A percentile compares a stretch with the other conserved stretches of the same genome.
Conservation (phyloP, 1,140 invertebrate species). For the Harlomillsia oculata region DNA sequence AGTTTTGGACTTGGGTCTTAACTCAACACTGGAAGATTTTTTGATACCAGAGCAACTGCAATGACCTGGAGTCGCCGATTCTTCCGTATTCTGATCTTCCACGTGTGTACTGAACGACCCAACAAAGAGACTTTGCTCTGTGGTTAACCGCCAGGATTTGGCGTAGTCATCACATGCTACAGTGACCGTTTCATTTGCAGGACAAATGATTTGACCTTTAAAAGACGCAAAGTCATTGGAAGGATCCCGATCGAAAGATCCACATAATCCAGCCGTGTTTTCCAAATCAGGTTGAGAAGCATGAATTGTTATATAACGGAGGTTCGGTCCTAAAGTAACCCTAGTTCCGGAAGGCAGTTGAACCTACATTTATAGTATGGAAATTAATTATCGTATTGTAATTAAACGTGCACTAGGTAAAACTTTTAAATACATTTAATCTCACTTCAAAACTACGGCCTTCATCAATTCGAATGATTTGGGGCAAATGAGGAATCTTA, state of each 20-base stretch:
- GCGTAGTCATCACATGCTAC: constrained; percentile 26
- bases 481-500: constrained; percentile 29
- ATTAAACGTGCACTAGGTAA: neutral
- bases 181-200: constrained; percentile 11
- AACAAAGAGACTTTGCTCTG: constrained; percentile 33
- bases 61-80: constrained; percentile 22
- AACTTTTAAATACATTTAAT: neutral
- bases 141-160: constrained; percentile 30
- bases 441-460: constrained; percentile 35
- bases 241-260: constrained; percentile 29
- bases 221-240: constrained; percentile 31
- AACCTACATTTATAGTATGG: constrained; percentile 15
- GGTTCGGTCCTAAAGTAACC: constrained; percentile 33
- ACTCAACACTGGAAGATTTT: constrained; percentile 19
- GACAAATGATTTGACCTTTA: constrained; percentile 23
- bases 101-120: constrained; percentile 24
- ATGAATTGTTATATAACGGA: constrained; percentile 31
- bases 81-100: constrained; percentile 14
- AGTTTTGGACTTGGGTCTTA: constrained; percentile 27
- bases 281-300: constrained; percentile 32
- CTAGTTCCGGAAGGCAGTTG: constrained; percentile 34
- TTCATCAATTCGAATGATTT: constrained; percentile 36
- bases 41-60: constrained; percentile 33
- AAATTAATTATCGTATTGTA: neutral
- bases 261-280: constrained; percentile 31